A percentile compares a stretch with the other conserved stretches of the same genome.
These are phyloP conservation scores for Sylvia borin DNA, from an alignment of 2,797 vertebrate genomes.

Conservation along the genomic window DNA sequence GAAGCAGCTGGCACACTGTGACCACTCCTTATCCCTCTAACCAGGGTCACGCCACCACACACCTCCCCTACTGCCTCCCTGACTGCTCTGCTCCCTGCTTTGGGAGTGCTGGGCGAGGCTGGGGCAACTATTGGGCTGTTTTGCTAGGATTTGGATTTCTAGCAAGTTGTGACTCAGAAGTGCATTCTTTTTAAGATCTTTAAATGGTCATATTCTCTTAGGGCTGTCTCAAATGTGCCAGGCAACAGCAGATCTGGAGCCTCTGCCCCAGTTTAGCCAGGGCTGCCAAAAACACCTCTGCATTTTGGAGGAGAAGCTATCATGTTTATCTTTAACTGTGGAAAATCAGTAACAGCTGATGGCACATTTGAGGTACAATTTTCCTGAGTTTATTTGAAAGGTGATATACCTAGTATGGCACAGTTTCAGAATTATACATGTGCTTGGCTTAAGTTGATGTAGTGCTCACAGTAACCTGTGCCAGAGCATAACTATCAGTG, in stretches of 20 bases:
- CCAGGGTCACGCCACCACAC: not conserved
- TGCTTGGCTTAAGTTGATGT: not conserved
- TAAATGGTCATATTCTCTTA: not conserved
- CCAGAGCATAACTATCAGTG: not conserved
- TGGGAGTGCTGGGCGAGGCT: not conserved
- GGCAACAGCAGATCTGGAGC: not conserved
- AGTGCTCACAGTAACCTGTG: not conserved
- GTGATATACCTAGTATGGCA: not conserved
- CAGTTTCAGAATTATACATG: not conserved
- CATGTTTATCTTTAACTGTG: not conserved
- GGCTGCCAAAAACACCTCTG: not conserved
- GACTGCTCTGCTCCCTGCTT: not conserved
- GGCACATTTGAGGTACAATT: not conserved
- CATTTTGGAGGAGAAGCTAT: not conserved
- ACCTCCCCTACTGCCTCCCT: not conserved
- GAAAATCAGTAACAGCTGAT: not conserved
- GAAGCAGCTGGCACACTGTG: fast-evolving
- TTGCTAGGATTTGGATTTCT: not conserved
- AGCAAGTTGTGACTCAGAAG: not conserved
- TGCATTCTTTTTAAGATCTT: not conserved
- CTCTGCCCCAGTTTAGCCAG: not conserved
- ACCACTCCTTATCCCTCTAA: fast-evolving
- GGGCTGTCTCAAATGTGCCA: not conserved
- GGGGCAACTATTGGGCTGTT: not conserved
- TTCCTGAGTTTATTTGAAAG: not conserved